Evolutionary conservation across 2,113 vertebrate species (phyloP).

Genomic region (Oceanites oceanicus): DNA sequence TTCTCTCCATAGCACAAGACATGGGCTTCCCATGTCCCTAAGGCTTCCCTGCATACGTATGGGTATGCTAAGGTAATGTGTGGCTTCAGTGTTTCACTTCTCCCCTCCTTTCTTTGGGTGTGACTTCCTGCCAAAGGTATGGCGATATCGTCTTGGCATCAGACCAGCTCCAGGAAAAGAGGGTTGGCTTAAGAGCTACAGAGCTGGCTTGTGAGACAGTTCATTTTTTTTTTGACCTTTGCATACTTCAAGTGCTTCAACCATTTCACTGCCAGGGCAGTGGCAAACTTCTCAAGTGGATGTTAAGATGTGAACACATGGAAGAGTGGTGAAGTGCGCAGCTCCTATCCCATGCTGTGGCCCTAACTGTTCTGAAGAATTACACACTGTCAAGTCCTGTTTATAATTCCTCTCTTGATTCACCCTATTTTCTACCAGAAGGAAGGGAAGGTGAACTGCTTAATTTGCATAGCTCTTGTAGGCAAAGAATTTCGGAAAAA

Average conservation of each 20-base stretch:
- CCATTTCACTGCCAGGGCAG: neutral
- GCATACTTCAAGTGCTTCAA: neutral
- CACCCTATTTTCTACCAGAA: neutral
- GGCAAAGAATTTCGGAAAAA: neutral
- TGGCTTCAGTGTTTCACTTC: neutral
- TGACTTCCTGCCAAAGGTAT: neutral
- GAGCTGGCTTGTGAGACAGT: neutral
- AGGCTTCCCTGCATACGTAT: rapidly evolving
- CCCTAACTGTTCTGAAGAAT: neutral
- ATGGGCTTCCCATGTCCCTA: neutral
- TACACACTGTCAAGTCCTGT: neutral
- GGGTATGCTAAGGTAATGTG: neutral
- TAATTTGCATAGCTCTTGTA: neutral
- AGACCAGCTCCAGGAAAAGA: neutral
- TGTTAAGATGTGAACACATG: neutral
- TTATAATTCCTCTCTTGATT: neutral
- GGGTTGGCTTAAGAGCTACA: neutral
- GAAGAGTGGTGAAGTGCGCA: neutral
- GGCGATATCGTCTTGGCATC: neutral
- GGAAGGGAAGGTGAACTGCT: neutral
- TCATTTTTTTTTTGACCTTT: neutral
- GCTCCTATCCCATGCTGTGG: neutral
- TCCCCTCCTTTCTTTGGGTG: neutral
- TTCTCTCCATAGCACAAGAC: neutral
- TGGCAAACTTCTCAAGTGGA: neutral